phyloP scores from a whole-genome alignment of 1,140 invertebrate genomes.

The Ceratina japonica region DNA sequence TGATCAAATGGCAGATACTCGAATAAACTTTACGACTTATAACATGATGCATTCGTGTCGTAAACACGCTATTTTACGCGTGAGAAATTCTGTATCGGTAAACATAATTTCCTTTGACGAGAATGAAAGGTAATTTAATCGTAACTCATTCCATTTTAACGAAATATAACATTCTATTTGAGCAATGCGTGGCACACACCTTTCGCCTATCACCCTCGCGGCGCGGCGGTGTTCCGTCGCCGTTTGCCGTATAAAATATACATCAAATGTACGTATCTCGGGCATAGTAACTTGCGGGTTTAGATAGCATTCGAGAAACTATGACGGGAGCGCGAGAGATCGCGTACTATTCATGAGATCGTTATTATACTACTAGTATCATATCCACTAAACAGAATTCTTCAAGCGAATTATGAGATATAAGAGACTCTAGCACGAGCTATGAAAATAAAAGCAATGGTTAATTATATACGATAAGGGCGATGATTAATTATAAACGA shows the following conservation, averaged over 20 bases:
- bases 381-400: neutral
- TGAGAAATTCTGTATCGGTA: neutral
- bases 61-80: neutral
- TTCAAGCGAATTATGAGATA: neutral
- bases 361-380: neutral
- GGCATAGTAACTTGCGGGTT: neutral
- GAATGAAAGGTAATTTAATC: neutral
- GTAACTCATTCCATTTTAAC: neutral
- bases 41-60: neutral
- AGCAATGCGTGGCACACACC: neutral
- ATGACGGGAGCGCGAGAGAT: neutral
- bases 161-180: neutral
- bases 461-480: neutral
- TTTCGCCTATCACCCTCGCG: neutral
- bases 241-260: slow-evolving; percentile 14
- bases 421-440: neutral
- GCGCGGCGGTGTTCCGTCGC: neutral
- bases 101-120: neutral
- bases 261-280: neutral
- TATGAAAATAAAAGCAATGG: too few relatives aligned
- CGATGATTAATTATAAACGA: too few relatives aligned
- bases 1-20: too few relatives aligned
- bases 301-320: neutral
- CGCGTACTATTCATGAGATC: neutral
- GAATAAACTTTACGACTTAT: too few relatives aligned